Base-by-base conservation (phyloP, 1,140 invertebrate species). In the Ostrea denselamellosa region DNA sequence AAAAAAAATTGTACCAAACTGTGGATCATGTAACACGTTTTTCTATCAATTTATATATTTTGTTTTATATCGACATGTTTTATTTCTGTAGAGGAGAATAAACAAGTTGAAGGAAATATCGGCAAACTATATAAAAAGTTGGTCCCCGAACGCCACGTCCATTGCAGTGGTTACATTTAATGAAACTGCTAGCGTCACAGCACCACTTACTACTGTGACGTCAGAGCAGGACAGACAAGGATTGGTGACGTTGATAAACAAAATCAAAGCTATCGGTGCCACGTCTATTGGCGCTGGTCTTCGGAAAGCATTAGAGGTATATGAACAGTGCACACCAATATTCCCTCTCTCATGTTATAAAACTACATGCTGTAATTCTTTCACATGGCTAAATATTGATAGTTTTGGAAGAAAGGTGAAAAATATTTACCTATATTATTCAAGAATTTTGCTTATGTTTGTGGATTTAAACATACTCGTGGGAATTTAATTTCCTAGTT, bases 261-360 rank as follows among this genome's bases (percentile, higher is more conserved):
- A 77, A 14, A 83, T 54, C 5, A 53, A 14, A n/a, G 82, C 82
- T 54, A 19, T 0, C 19, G 82, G 82, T 5, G 82, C 44, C 17
- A 83, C 82, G 8, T 83, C 82, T n/a, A 83, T 83, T 83, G 82
- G 82, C 19, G 82, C 82, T 17, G 82, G 82, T 25, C 34, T 83
- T 8, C 44, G 19, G 19, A 83, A 83, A 54, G 82, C 44, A 0
- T 19, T 83, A 53, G 4, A 83, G 82, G 82, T 83, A 77, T 34
- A 28, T 9, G 4, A 2, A 44, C 34, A 44, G 34, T 44, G 34
- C 2, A 44, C 5, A 44, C 5, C 34, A 44, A 44, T 44, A 44
- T 5, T 5, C 34, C 34, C 34, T 44, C 34, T 44, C 34, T 5
- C 5, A 44, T 44, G 34, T 5, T 44, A 44, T 44, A 44, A 5